Conservation (phyloP, 2,888 invertebrate genomes). For the Tachina fera region DNA sequence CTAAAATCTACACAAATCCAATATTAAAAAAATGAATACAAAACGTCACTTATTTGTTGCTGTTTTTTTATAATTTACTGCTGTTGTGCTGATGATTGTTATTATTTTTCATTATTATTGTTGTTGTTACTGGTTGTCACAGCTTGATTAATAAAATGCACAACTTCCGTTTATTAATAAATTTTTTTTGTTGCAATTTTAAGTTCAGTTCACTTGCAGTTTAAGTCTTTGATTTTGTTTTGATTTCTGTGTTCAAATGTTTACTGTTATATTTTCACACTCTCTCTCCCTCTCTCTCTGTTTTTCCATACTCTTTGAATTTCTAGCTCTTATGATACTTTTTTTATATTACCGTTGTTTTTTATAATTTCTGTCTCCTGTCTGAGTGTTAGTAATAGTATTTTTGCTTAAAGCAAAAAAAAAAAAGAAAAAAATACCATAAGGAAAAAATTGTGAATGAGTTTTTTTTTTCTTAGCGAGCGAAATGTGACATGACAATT, state of each 20-base stretch:
- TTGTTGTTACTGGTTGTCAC: conserved; percentile 60
- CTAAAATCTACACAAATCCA: conserved; percentile 47
- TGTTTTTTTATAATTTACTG: conserved; percentile 43
- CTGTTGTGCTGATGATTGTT: conserved; percentile 52
- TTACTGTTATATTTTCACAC: conserved; percentile 40
- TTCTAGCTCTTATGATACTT: conserved; percentile 44
- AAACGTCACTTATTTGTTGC: conserved; percentile 68
- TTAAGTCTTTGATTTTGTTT: conserved; percentile 68
- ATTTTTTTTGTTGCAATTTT: conserved; percentile 49
- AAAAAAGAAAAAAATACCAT: conserved; percentile 13
- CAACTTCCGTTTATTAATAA: conserved; percentile 81
- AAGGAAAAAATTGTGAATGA: conserved; percentile 58
- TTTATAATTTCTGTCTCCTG: conserved; percentile 46
- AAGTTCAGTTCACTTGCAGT: conserved; percentile 60
- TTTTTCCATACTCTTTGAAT: conserved; percentile 32
- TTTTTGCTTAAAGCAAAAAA: conserved; percentile 46
- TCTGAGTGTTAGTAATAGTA: conserved; percentile 56
- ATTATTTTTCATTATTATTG: conserved; percentile 52
- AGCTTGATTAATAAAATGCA: conserved; percentile 81
- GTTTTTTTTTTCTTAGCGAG: conserved; percentile 60
- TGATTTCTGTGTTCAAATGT: conserved; percentile 56
- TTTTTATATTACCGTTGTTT: conserved; percentile 35
- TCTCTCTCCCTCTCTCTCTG: conserved; percentile 18
- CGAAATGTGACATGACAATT: conserved; percentile 70
- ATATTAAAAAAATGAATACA: conserved; percentile 13